Evolutionary conservation across 2,888 invertebrate genomes (phyloP), one percentile per base, ranked within the genome.

Genomic region (Ptychoptera contaminata): DNA sequence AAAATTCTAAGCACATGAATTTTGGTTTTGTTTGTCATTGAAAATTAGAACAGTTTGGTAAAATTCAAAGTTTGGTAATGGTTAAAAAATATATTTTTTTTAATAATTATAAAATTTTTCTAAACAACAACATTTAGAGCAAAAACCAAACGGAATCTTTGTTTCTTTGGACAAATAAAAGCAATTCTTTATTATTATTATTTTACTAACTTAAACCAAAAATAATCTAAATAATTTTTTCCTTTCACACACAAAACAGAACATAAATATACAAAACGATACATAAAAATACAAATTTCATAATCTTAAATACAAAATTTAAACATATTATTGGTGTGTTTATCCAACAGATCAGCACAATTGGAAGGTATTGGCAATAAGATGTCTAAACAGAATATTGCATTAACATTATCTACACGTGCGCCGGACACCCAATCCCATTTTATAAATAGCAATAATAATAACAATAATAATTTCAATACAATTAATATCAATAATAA

Each of bases 371-470:
- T 43, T 47, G 56, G 56, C 57, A 55, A 58, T 61, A 55, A 52
- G 52, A 54, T 53, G 50, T 48, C 52, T 47, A 53, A 55, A 50
- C 47, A 53, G 49, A 52, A 53, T 49, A 51, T 52, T 54, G 23
- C 23, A 23, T 52, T 56, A 54, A 59, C 59, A 56, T 49, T 58
- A 56, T 55, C 58, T 54, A 56, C 58, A 56, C 60, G 57, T 53
- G 54, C 55, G 57, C 58, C 56, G 60, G 56, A 57, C 58, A 58
- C 59, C 58, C 52, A 58, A 59, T 56, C 58, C 57, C 58, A 58
- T 59, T 58, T 55, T 23, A 23, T 23, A 23, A 23, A 23, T 23
- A 23, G 7, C 23, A 23, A 23, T 23, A 23, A 23, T 23, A 3
- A 23, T 23, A 23, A 23, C 7, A 32, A 10, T 7, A 15, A 41